Evolutionary conservation across 2,113 vertebrate genomes (phyloP).

Genomic region (Nyctereutes procyonoides): DNA sequence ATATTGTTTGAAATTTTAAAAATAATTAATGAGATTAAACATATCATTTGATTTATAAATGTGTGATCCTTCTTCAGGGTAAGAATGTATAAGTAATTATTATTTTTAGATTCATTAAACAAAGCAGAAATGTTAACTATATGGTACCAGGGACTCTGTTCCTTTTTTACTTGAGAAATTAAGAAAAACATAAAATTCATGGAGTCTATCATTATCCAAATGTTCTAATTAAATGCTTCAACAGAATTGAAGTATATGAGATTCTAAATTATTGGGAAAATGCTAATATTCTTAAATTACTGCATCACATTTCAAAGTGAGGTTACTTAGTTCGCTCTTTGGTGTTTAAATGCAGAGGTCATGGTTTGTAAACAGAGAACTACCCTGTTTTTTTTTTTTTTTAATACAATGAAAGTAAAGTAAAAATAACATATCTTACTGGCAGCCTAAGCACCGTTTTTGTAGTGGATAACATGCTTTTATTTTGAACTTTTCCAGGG

Average conservation of each 20-base stretch:
- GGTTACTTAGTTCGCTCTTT: background rate
- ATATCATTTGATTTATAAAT: background rate
- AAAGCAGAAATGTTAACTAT: background rate
- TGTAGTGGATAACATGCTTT: background rate
- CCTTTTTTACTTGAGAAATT: background rate
- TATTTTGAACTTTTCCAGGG: background rate
- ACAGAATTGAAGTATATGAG: background rate
- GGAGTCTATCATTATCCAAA: background rate
- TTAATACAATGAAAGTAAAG: constrained; percentile 1
- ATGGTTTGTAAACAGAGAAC: background rate
- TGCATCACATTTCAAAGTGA: background rate
- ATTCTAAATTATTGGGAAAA: background rate
- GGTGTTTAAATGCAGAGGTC: background rate
- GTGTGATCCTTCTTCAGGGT: background rate
- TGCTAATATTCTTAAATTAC: background rate
- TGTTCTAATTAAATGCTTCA: background rate
- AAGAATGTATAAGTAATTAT: background rate
- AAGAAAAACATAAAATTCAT: background rate
- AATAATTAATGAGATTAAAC: background rate
- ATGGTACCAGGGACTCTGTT: background rate
- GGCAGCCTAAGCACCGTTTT: background rate
- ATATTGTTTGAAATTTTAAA: background rate
- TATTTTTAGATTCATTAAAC: background rate
- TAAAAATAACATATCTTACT: background rate
- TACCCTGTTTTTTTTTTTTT: no score